Evolutionary conservation across 2,888 invertebrate genomes (phyloP).

Genomic region (Pristionchus exspectatus): DNA sequence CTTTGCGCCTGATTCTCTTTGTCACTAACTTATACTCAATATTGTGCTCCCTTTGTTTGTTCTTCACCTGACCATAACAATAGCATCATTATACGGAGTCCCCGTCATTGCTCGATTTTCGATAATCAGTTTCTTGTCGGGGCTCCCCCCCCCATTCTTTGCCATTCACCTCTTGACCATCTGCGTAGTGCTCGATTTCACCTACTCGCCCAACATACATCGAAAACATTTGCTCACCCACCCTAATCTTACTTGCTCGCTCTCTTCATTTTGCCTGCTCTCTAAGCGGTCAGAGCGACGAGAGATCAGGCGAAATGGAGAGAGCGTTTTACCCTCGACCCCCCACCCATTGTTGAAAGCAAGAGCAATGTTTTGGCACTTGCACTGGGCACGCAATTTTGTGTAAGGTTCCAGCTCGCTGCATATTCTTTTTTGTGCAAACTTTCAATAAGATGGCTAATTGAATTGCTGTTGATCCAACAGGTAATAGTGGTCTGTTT

Average conservation of each 20-base stretch:
- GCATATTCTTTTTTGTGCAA: background rate
- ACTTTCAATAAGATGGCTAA: background rate
- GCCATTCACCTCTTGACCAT: background rate
- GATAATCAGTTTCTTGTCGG: slow-evolving; percentile 10
- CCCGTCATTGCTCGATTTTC: slow-evolving; percentile 23
- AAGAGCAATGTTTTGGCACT: background rate
- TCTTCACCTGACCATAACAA: background rate
- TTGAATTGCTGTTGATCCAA: background rate
- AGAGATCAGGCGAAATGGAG: background rate
- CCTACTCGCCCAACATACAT: no score
- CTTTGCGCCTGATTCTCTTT: background rate
- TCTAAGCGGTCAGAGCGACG: background rate
- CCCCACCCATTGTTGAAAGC: background rate
- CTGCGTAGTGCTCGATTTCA: background rate
- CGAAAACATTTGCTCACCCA: no score
- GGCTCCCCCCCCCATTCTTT: background rate
- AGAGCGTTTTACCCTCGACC: background rate
- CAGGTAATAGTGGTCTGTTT: no score
- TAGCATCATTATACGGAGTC: background rate
- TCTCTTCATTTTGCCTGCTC: background rate
- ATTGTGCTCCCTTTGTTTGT: background rate
- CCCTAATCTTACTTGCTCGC: background rate
- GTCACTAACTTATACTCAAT: background rate
- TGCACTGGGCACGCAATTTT: background rate
- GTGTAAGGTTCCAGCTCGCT: background rate